phyloP scores from a whole-genome alignment of 2,888 invertebrate genomes.

The Clivina fossor region DNA sequence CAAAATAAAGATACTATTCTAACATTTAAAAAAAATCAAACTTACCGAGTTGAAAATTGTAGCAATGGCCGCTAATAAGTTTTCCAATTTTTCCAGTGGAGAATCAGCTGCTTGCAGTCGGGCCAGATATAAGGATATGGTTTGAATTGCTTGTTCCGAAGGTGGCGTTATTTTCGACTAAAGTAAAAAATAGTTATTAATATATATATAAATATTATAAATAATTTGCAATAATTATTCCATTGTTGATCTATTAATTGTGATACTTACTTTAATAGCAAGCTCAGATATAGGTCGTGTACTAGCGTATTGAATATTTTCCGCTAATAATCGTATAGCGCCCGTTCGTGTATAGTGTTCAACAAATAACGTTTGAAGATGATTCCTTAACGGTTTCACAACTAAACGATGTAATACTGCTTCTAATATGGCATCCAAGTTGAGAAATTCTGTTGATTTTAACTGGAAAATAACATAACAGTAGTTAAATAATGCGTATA shows the following conservation, averaged over 20 bases:
- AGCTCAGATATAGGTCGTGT: slow-evolving; percentile 68
- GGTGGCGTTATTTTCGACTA: slow-evolving; percentile 76
- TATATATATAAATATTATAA: no score
- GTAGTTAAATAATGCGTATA: background rate
- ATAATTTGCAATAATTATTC: no score
- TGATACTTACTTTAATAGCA: slow-evolving; percentile 63
- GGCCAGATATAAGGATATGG: slow-evolving; percentile 76
- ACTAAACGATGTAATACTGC: slow-evolving; percentile 92
- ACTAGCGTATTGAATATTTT: slow-evolving; percentile 69
- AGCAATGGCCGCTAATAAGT: slow-evolving; percentile 84
- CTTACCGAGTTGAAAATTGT: slow-evolving; percentile 81
- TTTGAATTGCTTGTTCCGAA: slow-evolving; percentile 70
- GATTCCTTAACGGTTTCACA: slow-evolving; percentile 80
- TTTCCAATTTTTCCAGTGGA: slow-evolving; percentile 90
- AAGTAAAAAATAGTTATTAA: slow-evolving; percentile 38
- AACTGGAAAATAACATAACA: slow-evolving; percentile 57
- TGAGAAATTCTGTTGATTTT: slow-evolving; percentile 88
- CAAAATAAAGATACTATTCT: background rate
- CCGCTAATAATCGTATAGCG: slow-evolving; percentile 72
- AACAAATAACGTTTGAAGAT: slow-evolving; percentile 82
- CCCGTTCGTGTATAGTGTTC: slow-evolving; percentile 80
- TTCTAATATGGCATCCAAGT: slow-evolving; percentile 93
- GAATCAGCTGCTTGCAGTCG: slow-evolving; percentile 89
- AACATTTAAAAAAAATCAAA: slow-evolving; percentile 37
- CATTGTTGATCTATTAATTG: background rate